A percentile compares a stretch with the other conserved stretches of the same genome.
Evolutionary conservation across 1,140 invertebrate species (phyloP).

Genomic region (Muscidifurax raptorellus): DNA sequence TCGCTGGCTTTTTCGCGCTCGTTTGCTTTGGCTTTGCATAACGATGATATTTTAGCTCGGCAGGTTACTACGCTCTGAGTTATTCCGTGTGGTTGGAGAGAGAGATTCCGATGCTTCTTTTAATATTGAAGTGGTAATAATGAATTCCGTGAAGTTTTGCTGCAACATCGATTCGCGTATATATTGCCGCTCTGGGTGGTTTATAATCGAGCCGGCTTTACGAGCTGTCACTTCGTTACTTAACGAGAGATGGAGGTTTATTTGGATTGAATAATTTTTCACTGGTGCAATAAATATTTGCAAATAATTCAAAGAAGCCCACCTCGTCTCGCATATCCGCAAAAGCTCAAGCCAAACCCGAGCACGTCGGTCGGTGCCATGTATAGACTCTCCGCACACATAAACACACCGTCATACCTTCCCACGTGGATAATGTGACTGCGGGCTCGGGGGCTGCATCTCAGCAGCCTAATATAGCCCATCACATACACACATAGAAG

Average conservation of each 20-base stretch:
- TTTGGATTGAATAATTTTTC: not conserved
- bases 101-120: no score
- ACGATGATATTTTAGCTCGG: slow-evolving; percentile 29
- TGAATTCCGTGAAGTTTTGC: not conserved
- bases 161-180: not conserved
- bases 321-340: no score
- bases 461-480: not conserved
- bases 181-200: not conserved
- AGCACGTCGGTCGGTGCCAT: not conserved
- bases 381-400: not conserved
- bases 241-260: not conserved
- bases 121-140: slow-evolving; percentile 23
- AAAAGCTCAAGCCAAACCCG: not conserved
- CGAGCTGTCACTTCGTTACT: not conserved
- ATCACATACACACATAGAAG: not conserved
- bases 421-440: slow-evolving; percentile 74
- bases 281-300: not conserved
- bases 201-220: not conserved
- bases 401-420: slow-evolving; percentile 55
- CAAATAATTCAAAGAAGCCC: no score
- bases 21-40: slow-evolving; percentile 30
- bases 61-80: not conserved
- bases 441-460: slow-evolving; percentile 59
- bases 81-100: not conserved
- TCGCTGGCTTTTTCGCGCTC: not conserved